phyloP scores from a whole-genome alignment of 1,140 invertebrate species.

The Drosophila lini region DNA sequence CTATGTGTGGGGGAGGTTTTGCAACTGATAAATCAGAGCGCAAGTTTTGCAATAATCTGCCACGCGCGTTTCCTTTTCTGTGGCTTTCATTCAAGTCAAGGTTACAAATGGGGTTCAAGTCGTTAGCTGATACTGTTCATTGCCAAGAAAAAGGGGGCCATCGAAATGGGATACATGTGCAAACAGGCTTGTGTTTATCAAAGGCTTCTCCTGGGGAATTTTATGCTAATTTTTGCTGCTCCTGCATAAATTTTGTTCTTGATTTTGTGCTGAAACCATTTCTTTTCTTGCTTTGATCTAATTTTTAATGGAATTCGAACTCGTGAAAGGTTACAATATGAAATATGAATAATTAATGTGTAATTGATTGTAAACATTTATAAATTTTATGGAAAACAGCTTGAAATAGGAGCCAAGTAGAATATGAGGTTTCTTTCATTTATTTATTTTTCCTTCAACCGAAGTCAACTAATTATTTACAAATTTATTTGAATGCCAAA shows the following conservation, averaged over 20 bases:
- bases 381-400: not conserved
- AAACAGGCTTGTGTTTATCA: slow-evolving; percentile 29
- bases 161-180: slow-evolving; percentile 12
- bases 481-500: slow-evolving; percentile 3
- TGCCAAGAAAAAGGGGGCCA: slow-evolving; percentile 8
- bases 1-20: slow-evolving; percentile 6
- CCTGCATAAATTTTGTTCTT: slow-evolving; percentile 33
- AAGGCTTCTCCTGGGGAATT: slow-evolving; percentile 9
- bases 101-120: slow-evolving; percentile 24
- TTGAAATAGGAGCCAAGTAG: not conserved
- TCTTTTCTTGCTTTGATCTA: slow-evolving; percentile 26
- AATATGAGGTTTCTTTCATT: not conserved
- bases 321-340: not conserved
- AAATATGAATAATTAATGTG: slow-evolving; percentile 15
- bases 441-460: not conserved
- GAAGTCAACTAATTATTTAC: not conserved
- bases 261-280: slow-evolving; percentile 27
- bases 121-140: slow-evolving; percentile 22
- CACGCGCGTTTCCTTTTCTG: slow-evolving; percentile 28
- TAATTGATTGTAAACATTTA: not conserved
- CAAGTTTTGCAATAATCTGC: slow-evolving; percentile 44
- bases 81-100: slow-evolving; percentile 19
- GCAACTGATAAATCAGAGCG: slow-evolving; percentile 23
- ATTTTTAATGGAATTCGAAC: slow-evolving; percentile 18
- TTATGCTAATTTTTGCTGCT: slow-evolving; percentile 28